Evolutionary conservation across 2,113 vertebrate species (phyloP).

Genomic region (Ammodytes marinus): DNA sequence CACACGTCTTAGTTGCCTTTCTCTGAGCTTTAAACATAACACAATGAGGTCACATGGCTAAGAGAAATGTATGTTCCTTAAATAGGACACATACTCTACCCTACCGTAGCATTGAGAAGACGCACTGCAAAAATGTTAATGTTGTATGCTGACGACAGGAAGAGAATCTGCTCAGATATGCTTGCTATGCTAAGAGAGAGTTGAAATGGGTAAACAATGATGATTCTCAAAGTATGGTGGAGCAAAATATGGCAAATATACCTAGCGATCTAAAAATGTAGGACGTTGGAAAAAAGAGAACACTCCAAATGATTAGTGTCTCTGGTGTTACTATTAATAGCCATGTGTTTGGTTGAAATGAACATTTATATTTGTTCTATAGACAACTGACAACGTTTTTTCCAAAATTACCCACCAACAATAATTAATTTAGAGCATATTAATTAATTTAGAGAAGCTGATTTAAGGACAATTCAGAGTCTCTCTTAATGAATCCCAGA

Average conservation of each 20-base stretch:
- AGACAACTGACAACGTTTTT: too few species aligned
- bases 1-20: constrained; percentile 11
- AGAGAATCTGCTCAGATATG: neutral
- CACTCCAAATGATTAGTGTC: too few species aligned
- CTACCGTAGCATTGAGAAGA: neutral
- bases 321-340: too few species aligned
- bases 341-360: too few species aligned
- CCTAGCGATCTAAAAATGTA: neutral
- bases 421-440: too few species aligned
- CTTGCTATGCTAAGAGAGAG: constrained; percentile 8
- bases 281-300: neutral
- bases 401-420: too few species aligned
- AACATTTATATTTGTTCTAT: too few species aligned
- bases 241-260: neutral
- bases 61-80: constrained; percentile 8
- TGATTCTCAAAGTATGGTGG: neutral
- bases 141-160: neutral
- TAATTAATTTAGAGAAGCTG: too few species aligned
- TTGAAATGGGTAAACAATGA: neutral
- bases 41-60: neutral
- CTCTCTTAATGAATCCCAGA: too few species aligned
- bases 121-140: constrained; percentile 44
- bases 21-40: constrained; percentile 17
- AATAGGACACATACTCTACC: constrained; percentile 5
- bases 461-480: too few species aligned